phyloP scores from a whole-genome alignment of 1,140 invertebrate species.

The Drosophila pectinifera region DNA sequence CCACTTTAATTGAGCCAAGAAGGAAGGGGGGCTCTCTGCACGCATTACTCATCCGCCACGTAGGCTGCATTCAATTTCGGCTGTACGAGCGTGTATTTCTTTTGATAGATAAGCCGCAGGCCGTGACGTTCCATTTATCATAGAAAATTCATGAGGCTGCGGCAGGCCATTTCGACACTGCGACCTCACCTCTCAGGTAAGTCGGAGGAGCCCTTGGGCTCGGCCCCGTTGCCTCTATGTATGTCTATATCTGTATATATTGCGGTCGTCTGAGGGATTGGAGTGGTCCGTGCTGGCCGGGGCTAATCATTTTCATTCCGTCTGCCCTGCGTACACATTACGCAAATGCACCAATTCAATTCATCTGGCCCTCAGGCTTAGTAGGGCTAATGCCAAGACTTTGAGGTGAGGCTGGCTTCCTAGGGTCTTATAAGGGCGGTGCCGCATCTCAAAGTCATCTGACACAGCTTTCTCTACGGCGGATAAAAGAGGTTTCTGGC shows the following conservation, averaged over 20 bases:
- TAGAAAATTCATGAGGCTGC: constrained; percentile 77
- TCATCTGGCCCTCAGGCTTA: constrained; percentile 31
- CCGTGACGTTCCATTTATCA: constrained; percentile 80
- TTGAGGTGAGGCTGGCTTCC: not conserved
- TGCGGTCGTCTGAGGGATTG: constrained; percentile 43
- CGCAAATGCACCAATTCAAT: constrained; percentile 78
- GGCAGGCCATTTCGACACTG: constrained; percentile 52
- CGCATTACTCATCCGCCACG: constrained; percentile 77
- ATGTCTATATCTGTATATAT: constrained; percentile 16
- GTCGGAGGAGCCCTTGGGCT: constrained; percentile 30
- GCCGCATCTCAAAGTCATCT: constrained; percentile 2
- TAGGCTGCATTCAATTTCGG: constrained; percentile 43
- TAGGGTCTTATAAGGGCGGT: not conserved
- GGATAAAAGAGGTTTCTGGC: not conserved
- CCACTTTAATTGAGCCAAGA: constrained; percentile 27
- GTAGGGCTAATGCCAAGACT: not conserved
- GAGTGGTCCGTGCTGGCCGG: constrained; percentile 16
- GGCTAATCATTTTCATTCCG: constrained; percentile 59
- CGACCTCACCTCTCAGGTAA: constrained; percentile 56
- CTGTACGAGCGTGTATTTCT: constrained; percentile 27
- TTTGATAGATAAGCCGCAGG: constrained; percentile 70
- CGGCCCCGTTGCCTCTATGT: constrained; percentile 6
- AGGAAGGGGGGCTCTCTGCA: not conserved
- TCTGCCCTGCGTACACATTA: constrained; percentile 44
- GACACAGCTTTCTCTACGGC: constrained; percentile 5